Evolutionary conservation across 92 coral and sea anemone species (phyloP), one percentile per base, ranked within the genome.

Genomic region (Siderastrea siderea): DNA sequence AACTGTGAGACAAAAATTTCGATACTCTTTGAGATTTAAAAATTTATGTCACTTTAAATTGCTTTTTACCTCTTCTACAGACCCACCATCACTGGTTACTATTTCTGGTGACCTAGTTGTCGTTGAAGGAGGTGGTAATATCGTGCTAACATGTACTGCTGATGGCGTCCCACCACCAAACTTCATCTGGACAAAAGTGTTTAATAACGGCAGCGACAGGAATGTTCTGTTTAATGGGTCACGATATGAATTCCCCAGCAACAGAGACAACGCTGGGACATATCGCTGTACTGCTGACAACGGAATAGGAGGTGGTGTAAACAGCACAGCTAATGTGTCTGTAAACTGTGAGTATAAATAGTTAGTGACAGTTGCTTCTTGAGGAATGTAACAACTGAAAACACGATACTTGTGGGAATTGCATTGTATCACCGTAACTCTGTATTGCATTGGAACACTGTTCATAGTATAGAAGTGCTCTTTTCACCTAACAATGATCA

Each of bases 261-360:
- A 82, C 54, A 88, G 90, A 79, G 58, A 16, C 1, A 71, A 84
- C 46, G 69, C 59, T n/a, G 95, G 95, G 51, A 73, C 68, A 11
- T 92, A 88, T 63, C 53, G 70, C 15, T 92, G 95, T 62, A 65
- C 84, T 2, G 92, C 83, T 12, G 69, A 57, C 83, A 91, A 91
- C 66, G 91, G 94, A 19, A 86, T 91, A 46, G 94, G 94, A 86
- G 82, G 83, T 51, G 72, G 77, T 7, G 58, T 84, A 13, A 57
- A 60, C 46, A 82, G 61, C n/a, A 72, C 87, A 1, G 75, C 84
- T 26, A 63, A 57, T 83, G 92, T 88, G 47, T 62, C 68, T 49
- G 92, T 92, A 14, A 82, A 82, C 63, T 80, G 95, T 88, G 16
- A 92, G 95, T 91, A 58, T 7, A 26, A 26, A 26, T 26, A 26